These are phyloP conservation scores for Bembecia ichneumoniformis DNA, from an alignment of 2,888 invertebrate species.

Conservation along the genomic window DNA sequence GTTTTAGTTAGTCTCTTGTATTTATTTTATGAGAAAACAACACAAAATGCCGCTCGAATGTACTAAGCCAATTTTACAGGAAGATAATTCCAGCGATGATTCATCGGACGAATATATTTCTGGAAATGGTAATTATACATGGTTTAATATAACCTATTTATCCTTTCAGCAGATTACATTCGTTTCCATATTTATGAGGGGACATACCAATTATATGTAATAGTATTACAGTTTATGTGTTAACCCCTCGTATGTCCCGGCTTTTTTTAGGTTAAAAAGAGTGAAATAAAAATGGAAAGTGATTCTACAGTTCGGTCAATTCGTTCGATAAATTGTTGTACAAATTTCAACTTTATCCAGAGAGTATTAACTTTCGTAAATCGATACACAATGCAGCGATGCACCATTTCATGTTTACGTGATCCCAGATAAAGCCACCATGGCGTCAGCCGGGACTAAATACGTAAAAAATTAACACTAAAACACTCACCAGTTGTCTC, in stretches of 20 bases:
- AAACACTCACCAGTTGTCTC: constrained; percentile 75
- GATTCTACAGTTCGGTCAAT: no score
- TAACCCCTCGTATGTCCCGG: no score
- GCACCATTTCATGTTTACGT: constrained; percentile 76
- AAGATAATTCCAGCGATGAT: background rate
- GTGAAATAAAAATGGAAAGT: no score
- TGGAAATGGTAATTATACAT: background rate
- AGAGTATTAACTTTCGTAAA: constrained; percentile 54
- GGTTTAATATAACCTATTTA: background rate
- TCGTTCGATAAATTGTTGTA: no score
- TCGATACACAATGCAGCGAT: constrained; percentile 72
- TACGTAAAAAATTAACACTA: constrained; percentile 66
- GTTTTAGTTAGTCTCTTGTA: no score
- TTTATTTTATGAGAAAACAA: no score
- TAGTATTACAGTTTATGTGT: no score
- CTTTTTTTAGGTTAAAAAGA: no score
- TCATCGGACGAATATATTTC: background rate
- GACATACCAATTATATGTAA: no score
- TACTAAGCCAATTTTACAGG: background rate
- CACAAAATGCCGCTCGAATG: no score
- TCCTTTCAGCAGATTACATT: background rate
- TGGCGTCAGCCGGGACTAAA: constrained; percentile 76
- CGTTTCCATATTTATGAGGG: background rate
- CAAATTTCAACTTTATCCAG: no score
- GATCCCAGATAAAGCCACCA: constrained; percentile 76